Evolutionary conservation across 92 coral and sea anemone species (phyloP).

Genomic region (Galaxea fascicularis): DNA sequence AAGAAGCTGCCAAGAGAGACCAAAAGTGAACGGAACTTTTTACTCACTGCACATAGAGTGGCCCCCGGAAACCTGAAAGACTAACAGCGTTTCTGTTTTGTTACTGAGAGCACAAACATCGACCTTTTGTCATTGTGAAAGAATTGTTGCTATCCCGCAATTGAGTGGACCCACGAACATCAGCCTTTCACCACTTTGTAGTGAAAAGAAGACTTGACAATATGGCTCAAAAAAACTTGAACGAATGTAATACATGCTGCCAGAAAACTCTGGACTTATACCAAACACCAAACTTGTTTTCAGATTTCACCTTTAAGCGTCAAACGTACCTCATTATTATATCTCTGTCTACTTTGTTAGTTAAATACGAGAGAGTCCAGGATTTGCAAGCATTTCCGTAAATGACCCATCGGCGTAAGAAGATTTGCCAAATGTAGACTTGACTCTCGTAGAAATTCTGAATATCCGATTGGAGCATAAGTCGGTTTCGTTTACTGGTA

Average conservation of each 20-base stretch:
- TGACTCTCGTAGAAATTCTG: neutral
- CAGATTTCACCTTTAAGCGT: too few species aligned
- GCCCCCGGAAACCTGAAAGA: neutral
- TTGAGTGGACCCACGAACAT: neutral
- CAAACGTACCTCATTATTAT: too few species aligned
- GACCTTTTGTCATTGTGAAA: neutral
- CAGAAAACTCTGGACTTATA: neutral
- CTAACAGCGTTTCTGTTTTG: neutral
- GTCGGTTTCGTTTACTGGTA: neutral
- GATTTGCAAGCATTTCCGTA: neutral
- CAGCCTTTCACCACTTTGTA: too few species aligned
- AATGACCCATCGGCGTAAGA: too few species aligned
- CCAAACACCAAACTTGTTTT: neutral
- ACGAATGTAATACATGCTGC: neutral
- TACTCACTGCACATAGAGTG: neutral
- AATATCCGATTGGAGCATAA: neutral
- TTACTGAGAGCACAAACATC: too few species aligned
- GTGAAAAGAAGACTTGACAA: too few species aligned
- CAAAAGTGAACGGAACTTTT: neutral
- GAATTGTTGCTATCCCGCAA: too few species aligned
- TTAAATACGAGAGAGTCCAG: neutral
- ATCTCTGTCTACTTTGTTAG: neutral
- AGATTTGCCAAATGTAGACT: too few species aligned
- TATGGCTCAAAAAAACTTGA: too few species aligned
- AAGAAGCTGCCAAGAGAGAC: slow-evolving; percentile 25